Evolutionary conservation across 1,140 invertebrate genomes (phyloP).

Genomic region (Ceratosolen fusciceps): DNA sequence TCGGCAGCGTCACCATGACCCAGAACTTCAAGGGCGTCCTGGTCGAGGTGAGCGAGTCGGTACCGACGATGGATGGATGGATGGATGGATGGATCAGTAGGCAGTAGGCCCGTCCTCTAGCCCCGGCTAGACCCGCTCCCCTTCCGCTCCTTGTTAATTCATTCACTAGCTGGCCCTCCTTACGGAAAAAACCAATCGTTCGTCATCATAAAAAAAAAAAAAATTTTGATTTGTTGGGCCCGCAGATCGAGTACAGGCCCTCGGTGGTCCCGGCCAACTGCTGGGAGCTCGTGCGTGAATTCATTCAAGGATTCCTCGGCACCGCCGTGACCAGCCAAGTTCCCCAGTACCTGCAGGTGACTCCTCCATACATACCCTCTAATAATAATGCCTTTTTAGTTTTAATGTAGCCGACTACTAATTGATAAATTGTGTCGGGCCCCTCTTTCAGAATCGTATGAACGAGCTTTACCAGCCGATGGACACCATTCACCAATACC

Average conservation of each 20-base stretch:
- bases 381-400: no score
- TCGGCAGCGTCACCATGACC: constrained; percentile 93
- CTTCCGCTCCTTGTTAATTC: neutral
- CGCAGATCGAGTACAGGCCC: constrained; percentile 91
- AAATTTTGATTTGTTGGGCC: constrained; percentile 33
- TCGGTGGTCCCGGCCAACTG: constrained; percentile 89
- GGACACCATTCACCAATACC: constrained; percentile 94
- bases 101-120: neutral
- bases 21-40: constrained; percentile 95
- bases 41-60: constrained; percentile 89
- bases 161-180: no score
- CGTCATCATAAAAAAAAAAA: no score
- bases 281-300: constrained; percentile 93
- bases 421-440: constrained; percentile 44
- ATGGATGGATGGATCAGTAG: no score
- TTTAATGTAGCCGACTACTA: no score
- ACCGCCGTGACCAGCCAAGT: constrained; percentile 77
- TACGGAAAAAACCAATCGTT: no score
- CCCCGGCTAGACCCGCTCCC: neutral
- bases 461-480: constrained; percentile 91
- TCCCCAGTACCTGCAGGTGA: constrained; percentile 76
- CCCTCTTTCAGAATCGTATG: constrained; percentile 80
- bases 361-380: no score
- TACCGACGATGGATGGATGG: no score
- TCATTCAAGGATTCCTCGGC: constrained; percentile 92